A percentile compares a stretch with the other conserved stretches of the same genome.
Evolutionary conservation across 2,888 invertebrate species (phyloP).

Genomic region (Stenurella melanura): DNA sequence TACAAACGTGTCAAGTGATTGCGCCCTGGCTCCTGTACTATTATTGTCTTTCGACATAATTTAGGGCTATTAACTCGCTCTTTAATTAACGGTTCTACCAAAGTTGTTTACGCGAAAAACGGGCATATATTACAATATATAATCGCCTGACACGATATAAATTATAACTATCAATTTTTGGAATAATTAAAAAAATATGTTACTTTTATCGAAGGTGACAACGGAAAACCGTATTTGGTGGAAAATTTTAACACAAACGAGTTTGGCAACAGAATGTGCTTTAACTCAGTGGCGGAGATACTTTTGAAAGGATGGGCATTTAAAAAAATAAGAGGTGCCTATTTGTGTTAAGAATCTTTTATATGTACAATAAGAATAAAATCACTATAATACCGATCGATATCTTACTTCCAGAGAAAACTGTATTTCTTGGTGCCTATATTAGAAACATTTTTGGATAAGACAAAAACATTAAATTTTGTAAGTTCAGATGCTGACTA

Average conservation of each 20-base stretch:
- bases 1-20: too few relatives aligned
- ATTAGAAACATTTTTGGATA: too few relatives aligned
- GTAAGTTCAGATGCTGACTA: too few relatives aligned
- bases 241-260: neutral
- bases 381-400: too few relatives aligned
- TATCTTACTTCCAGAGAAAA: too few relatives aligned
- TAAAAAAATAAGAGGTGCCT: too few relatives aligned
- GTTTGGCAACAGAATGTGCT: neutral
- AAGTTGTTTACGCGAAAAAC: neutral
- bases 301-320: too few relatives aligned
- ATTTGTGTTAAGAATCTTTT: too few relatives aligned
- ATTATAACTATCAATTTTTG: neutral
- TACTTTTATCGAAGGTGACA: neutral
- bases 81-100: neutral
- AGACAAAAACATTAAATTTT: too few relatives aligned
- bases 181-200: neutral
- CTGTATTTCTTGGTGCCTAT: too few relatives aligned
- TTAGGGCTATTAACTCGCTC: neutral
- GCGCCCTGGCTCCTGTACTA: too few relatives aligned
- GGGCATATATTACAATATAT: neutral
- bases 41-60: neutral
- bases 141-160: neutral
- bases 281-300: neutral
- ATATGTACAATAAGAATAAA: too few relatives aligned
- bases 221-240: neutral